Evolutionary conservation across 2,888 invertebrate species (phyloP).

Genomic region (Temnothorax ravouxi): DNA sequence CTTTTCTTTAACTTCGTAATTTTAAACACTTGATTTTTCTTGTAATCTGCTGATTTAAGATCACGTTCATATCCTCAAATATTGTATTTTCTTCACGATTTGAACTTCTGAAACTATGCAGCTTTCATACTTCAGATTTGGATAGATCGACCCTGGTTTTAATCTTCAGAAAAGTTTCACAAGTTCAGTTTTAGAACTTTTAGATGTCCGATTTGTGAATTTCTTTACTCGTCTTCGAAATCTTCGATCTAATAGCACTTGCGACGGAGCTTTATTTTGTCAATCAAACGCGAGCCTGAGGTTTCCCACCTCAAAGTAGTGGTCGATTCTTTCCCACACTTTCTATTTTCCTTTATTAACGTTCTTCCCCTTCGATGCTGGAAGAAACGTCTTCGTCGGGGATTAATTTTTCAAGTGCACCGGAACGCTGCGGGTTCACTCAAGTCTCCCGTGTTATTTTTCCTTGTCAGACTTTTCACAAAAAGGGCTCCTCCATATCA

Average conservation of each 20-base stretch:
- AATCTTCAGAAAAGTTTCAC: neutral
- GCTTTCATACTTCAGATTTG: neutral
- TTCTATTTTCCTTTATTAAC: conserved; percentile 1
- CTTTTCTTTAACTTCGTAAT: neutral
- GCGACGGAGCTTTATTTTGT: neutral
- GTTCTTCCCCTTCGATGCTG: neutral
- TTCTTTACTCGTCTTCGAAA: neutral
- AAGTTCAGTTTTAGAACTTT: neutral
- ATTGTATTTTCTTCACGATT: neutral
- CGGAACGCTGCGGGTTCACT: conserved; percentile 19
- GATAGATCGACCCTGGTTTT: neutral
- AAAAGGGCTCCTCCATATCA: conserved; percentile 18
- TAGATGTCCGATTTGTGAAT: neutral
- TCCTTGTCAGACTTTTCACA: conserved; percentile 20
- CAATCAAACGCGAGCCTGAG: neutral
- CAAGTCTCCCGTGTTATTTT: conserved; percentile 35
- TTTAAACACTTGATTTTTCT: neutral
- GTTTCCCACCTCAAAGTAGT: conserved; percentile 2
- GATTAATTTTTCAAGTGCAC: conserved; percentile 58
- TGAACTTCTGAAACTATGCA: neutral
- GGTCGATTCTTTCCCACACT: neutral
- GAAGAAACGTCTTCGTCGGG: conserved; percentile 8
- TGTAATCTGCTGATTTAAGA: neutral
- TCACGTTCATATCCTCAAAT: neutral
- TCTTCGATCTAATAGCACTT: neutral